Conservation (phyloP, 2,888 invertebrate species). For the Parapristionchus giblindavisi region DNA sequence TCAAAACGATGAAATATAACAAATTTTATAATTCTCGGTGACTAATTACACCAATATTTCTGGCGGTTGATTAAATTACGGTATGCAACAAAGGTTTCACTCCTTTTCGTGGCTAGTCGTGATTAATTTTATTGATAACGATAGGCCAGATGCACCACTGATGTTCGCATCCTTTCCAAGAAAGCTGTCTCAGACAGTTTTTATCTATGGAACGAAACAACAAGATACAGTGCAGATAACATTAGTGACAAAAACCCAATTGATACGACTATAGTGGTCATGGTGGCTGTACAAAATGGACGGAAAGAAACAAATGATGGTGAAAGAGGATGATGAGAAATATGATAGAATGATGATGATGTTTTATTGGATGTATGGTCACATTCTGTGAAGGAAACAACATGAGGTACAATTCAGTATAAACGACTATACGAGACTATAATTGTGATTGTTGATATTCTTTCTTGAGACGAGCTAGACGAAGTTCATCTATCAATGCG, state of each 20-base stretch:
- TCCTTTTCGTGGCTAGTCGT: too few species aligned
- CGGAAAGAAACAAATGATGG: background rate
- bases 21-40: too few species aligned
- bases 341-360: background rate
- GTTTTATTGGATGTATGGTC: background rate
- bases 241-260: background rate
- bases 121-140: too few species aligned
- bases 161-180: too few species aligned
- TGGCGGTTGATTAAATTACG: too few species aligned
- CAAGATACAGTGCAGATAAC: background rate
- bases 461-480: slow-evolving; percentile 22
- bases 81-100: too few species aligned
- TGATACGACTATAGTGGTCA: too few species aligned
- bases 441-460: slow-evolving; percentile 36
- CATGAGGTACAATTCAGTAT: background rate
- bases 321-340: background rate
- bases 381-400: background rate
- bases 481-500: slow-evolving; percentile 33
- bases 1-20: too few species aligned
- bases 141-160: too few species aligned
- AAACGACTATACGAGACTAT: background rate
- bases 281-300: background rate
- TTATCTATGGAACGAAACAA: background rate
- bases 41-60: too few species aligned
- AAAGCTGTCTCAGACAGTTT: too few species aligned